These are phyloP conservation scores for Zelleria hepariella DNA, from an alignment of 2,888 invertebrate genomes.

Conservation along the genomic window DNA sequence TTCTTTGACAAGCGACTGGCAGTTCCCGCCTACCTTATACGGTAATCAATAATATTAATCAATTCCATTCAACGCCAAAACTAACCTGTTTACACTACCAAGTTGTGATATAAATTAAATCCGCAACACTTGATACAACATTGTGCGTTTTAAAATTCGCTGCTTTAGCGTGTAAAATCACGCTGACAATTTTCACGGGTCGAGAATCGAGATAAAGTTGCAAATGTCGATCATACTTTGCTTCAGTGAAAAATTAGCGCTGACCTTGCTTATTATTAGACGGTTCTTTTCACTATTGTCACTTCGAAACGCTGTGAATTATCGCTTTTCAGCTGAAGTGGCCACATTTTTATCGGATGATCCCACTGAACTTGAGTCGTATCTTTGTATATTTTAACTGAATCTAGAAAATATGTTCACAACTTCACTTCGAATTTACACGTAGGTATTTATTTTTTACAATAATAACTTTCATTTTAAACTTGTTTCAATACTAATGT, in stretches of 20 bases:
- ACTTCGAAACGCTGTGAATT: slow-evolving; percentile 12
- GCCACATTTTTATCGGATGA: slow-evolving; percentile 26
- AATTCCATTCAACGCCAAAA: neutral
- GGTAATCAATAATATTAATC: neutral
- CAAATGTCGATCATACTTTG: neutral
- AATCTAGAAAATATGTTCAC: too few relatives aligned
- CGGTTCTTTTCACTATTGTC: neutral
- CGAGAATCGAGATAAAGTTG: neutral
- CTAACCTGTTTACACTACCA: slow-evolving; percentile 8
- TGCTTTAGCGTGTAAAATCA: slow-evolving; percentile 7
- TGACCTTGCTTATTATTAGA: slow-evolving; percentile 24
- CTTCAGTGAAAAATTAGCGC: neutral
- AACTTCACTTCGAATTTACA: too few relatives aligned
- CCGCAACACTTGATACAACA: slow-evolving; percentile 12
- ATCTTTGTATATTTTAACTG: too few relatives aligned
- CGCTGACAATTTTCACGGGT: neutral
- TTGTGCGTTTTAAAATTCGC: neutral
- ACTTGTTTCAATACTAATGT: neutral
- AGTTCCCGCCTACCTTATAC: slow-evolving; percentile 21
- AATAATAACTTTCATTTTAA: neutral
- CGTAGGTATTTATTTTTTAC: too few relatives aligned
- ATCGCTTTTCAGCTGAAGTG: slow-evolving; percentile 27
- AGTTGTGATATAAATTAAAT: slow-evolving; percentile 7
- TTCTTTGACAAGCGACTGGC: slow-evolving; percentile 30
- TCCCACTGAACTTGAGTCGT: slow-evolving; percentile 26